Base-by-base conservation (phyloP, 1,140 invertebrate genomes). In the Pseudomyrmex cubaensis region DNA sequence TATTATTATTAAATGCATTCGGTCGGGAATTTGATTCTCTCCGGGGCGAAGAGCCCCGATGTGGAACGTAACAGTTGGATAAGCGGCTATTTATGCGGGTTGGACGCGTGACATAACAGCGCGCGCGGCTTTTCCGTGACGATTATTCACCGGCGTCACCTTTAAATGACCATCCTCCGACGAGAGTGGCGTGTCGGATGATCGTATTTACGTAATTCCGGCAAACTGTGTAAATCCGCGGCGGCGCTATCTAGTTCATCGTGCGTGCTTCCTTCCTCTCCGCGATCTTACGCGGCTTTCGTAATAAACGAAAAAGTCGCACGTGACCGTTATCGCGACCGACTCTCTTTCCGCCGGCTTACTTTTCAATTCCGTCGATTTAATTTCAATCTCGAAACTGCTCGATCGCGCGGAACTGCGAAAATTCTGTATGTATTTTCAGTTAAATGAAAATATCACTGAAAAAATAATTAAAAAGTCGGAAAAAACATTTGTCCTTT, bases 71-170 rank as follows among this genome's bases (percentile, higher is more conserved):
- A 63, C 15, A 20, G 57, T 8, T 44, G 48, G 12, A 48, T 25
- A 20, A 50, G 44, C 46, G 62, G 20, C 54, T 70, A 70, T 69
- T 78, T 78, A 12, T 57, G 63, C 52, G 35, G 20, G 35, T 57
- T 57, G 2, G 20, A n/a, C 35, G 54, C 44, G 54, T 80, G 76
- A 80, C 76, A 35, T 72, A 80, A 80, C 20, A 2, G 52, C 44
- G 1, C 5, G 50, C 35, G 20, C 44, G 52, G 10, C 22, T 61
- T 22, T 80, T 80, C 66, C 76, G 54, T 22, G 54, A 35, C 66
- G 66, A 80, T 80, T 70, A 78, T 78, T 72, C 54, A 80, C 69
- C 66, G 66, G 35, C 66, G 54, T 80, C 76, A 72, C 76, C 76
- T 80, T 80, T 80, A 72, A 72, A 72, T 59, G 54, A 59, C 44